Conservation (phyloP, 2,113 vertebrate genomes). For the Oenanthe melanoleuca region DNA sequence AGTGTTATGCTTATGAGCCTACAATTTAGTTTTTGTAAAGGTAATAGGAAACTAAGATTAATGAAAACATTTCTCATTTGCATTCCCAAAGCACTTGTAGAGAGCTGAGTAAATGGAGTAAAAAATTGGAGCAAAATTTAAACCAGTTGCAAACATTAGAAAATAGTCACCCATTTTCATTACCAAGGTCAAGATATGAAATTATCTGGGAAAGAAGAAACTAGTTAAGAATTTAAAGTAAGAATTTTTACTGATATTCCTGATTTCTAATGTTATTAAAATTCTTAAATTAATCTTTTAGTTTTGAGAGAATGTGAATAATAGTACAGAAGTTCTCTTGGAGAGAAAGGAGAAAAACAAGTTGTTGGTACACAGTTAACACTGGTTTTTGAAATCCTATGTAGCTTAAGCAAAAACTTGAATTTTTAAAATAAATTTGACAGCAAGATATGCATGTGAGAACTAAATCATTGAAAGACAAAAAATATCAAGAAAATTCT, state of each 20-base stretch:
- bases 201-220: background rate
- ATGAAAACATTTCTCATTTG: background rate
- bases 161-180: background rate
- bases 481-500: background rate
- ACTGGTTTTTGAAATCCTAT: background rate
- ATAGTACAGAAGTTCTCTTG: rapidly evolving
- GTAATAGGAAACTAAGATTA: background rate
- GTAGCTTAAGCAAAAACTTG: background rate
- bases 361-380: background rate
- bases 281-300: background rate
- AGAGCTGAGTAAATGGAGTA: background rate
- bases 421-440: background rate
- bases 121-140: background rate
- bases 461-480: background rate
- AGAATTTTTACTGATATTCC: background rate
- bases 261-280: background rate
- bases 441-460: background rate
- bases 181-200: background rate
- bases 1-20: background rate
- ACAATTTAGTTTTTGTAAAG: background rate
- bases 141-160: background rate
- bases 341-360: background rate
- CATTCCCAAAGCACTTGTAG: background rate
- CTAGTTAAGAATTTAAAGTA: background rate
- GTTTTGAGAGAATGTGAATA: background rate